phyloP scores from a whole-genome alignment of 2,797 vertebrate genomes.

The Spatula clypeata region DNA sequence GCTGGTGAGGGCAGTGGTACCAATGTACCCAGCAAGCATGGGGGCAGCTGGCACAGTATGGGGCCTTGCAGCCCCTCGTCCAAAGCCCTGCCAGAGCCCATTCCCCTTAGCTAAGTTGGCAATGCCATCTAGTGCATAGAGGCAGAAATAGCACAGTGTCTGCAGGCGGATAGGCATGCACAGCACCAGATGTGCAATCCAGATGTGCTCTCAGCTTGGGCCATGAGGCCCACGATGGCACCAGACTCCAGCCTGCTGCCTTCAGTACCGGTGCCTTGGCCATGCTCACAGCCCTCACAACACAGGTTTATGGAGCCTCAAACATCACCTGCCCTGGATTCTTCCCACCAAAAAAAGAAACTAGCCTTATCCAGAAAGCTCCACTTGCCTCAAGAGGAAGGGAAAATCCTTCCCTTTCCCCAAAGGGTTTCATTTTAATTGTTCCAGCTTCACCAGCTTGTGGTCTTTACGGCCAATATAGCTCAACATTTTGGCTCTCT shows the following conservation, averaged over 20 bases:
- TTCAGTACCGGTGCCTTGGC: not conserved
- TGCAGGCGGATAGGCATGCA: not conserved
- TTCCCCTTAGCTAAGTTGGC: conserved; percentile 75
- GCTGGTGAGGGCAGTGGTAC: fast-evolving
- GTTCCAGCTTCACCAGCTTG: conserved; percentile 37
- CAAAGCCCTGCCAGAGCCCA: not conserved
- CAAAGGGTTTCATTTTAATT: not conserved
- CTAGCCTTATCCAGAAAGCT: not conserved
- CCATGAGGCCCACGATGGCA: fast-evolving
- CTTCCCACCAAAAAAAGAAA: not conserved
- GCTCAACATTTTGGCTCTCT: conserved; percentile 39
- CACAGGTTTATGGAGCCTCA: fast-evolving
- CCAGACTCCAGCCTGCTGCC: not conserved
- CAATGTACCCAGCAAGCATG: not conserved
- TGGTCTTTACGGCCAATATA: conserved; percentile 13
- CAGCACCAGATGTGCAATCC: not conserved
- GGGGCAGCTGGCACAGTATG: not conserved
- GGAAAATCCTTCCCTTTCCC: not conserved
- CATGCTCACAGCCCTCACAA: not conserved
- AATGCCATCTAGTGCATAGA: conserved; percentile 84
- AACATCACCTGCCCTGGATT: fast-evolving
- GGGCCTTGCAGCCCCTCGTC: not conserved
- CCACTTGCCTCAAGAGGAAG: not conserved
- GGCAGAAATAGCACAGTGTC: conserved; percentile 73
- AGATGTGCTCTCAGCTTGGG: conserved; percentile 4